A percentile compares a stretch with the other conserved stretches of the same genome.
These are phyloP conservation scores for Pluvialis apricaria DNA, from an alignment of 2,113 vertebrate species.

Conservation along the genomic window DNA sequence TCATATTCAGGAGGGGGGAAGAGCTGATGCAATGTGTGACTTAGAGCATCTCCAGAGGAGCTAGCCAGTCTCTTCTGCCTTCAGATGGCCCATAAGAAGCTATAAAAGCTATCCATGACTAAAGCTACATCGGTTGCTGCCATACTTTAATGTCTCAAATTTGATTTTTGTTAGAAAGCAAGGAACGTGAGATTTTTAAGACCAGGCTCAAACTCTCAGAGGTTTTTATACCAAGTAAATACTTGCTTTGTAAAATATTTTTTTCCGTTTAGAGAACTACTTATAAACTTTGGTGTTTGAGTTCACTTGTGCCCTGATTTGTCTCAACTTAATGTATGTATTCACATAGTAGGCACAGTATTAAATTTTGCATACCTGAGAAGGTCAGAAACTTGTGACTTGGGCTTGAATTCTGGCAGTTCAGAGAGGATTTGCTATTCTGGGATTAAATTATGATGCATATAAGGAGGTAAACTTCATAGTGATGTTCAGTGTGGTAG, in stretches of 20 bases:
- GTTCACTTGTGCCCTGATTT: not conserved
- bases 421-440: not conserved
- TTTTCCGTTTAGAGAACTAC: not conserved
- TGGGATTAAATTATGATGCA: not conserved
- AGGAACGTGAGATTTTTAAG: not conserved
- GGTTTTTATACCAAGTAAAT: fast-evolving
- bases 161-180: not conserved
- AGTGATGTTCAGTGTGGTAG: not conserved
- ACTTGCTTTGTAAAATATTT: not conserved
- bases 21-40: not conserved
- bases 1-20: not conserved
- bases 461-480: not conserved
- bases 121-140: not conserved
- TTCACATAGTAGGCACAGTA: not conserved
- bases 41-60: not conserved
- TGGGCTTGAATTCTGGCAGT: not conserved
- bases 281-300: not conserved
- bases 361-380: not conserved
- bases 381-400: not conserved
- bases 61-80: not conserved
- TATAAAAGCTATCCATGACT: not conserved
- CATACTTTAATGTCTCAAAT: not conserved
- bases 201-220: not conserved
- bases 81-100: not conserved
- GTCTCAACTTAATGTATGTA: not conserved